Base-by-base conservation (phyloP, 2,888 invertebrate genomes). In the Ennomos quercinarius region DNA sequence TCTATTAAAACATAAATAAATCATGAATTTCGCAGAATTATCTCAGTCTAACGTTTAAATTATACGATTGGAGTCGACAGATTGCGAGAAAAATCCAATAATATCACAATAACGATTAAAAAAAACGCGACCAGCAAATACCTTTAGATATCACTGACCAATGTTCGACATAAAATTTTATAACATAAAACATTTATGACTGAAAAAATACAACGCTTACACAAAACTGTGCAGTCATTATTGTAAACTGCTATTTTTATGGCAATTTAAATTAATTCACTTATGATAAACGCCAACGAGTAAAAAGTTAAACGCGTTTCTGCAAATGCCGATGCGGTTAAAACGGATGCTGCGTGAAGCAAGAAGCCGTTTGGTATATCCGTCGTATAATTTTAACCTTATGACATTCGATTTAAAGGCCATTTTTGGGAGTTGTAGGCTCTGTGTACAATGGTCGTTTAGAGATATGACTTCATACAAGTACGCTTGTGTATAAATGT, bases 231-330 rank as follows among this genome's bases (percentile, higher is more conserved):
- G 73, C 73, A 70, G 70, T 78, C 84, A 84, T 88, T 88, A 87
- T n/a, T 86, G 84, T 84, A 82, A 87, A 85, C 78, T 76, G 80
- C 76, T 77, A 86, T 85, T 87, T 86, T 89, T 84, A 87, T 89
- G 80, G 78, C 84, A 84, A 89, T 88, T 85, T 82, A 84, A 90
- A 89, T 91, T 89, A 89, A 90, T 89, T 90, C 88, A 83, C 85
- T 88, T 89, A 87, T 87, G 85, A 87, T 89, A 85, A 90, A 87
- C 80, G 81, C 67, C 61, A 63, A 57, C 63, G 61, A 66, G 78
- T 76, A 86, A 87, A 88, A 87, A 84, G 78, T 45, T 77, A 76
- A 79, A 78, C 76, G 76, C 74, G 75, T 85, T 87, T 87, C 83
- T 84, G 79, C 78, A 83, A 87, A 87, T 82, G 86, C 83, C 78